Base-by-base conservation (phyloP, 2,888 invertebrate genomes). In the Phorcus lineatus region DNA sequence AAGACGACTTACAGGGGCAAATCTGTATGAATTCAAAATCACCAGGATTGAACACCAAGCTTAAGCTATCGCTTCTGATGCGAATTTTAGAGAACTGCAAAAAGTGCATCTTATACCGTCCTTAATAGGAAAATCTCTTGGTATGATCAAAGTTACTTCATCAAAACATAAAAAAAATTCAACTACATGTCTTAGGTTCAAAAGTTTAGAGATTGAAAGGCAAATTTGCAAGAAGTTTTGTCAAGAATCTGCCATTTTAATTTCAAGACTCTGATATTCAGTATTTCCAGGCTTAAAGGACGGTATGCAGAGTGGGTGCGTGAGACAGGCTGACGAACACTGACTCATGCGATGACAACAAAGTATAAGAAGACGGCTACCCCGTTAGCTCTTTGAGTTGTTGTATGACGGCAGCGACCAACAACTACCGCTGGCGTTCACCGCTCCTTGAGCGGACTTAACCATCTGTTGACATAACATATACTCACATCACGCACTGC, bases 321-420 rank as follows among this genome's bases (percentile, higher is more conserved):
- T 16, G 24, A 54, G 55, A 62, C 19, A n/a, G 47, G 22, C 31
- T 66, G 53, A 78, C 31, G 40, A 17, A 76, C 62, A 62, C 54
- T 24, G 74, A 74, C 24, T 31, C 79, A 74, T 47, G 57, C 52
- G 52, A 40, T 66, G 62, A 47, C 47, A 47, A 47, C 36, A 55
- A 57, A 57, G 28, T 47, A 77, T 31, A 77, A 57, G 24, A 40
- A 57, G 11, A 19, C 47, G 28, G 24, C 78, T 78, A 80, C 77
- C 78, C 80, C 78, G 84, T 82, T 85, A 85, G 80, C 84, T 85
- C 82, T 84, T 82, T 54, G 84, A 77, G 75, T 81, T 81, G 83
- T 85, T 84, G 80, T 83, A 85, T 62, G 81, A 80, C 75, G 85
- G 85, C 81, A 85, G 74, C 67, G 85, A 85, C 85, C 85, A 85